These are phyloP conservation scores for Parnassius smintheus DNA, from an alignment of 2,888 invertebrate species.

Conservation along the genomic window DNA sequence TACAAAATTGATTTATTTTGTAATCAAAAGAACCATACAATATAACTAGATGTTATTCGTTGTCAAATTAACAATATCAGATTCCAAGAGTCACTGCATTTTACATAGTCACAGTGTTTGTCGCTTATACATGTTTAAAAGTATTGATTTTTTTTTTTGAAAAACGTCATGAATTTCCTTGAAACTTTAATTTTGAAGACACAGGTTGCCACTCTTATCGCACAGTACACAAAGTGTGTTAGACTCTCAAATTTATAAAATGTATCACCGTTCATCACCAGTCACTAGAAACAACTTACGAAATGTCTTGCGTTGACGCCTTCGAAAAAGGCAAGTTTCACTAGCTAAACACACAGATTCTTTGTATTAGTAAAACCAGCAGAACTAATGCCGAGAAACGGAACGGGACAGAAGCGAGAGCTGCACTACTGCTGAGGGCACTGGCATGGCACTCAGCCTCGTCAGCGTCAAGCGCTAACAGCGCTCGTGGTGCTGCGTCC, in stretches of 20 bases:
- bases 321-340: slow-evolving; percentile 34
- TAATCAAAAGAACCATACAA: neutral
- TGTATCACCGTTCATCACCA: neutral
- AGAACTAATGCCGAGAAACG: slow-evolving; percentile 26
- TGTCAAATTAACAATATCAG: slow-evolving; percentile 1
- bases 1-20: neutral
- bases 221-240: neutral
- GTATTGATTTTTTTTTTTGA: neutral
- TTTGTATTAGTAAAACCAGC: neutral
- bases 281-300: neutral
- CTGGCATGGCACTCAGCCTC: slow-evolving; percentile 89
- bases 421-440: slow-evolving; percentile 74
- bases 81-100: slow-evolving; percentile 1
- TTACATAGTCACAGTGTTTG: neutral
- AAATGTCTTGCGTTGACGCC: slow-evolving; percentile 4
- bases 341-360: slow-evolving; percentile 28
- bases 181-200: slow-evolving; percentile 4
- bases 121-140: neutral
- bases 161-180: slow-evolving; percentile 1
- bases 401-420: slow-evolving; percentile 33
- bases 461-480: slow-evolving; percentile 85
- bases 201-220: neutral
- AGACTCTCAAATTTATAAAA: neutral
- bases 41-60: slow-evolving; percentile 1
- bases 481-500: slow-evolving; percentile 63